These are phyloP conservation scores for Volucella inanis DNA, from an alignment of 2,888 invertebrate species.

Conservation along the genomic window DNA sequence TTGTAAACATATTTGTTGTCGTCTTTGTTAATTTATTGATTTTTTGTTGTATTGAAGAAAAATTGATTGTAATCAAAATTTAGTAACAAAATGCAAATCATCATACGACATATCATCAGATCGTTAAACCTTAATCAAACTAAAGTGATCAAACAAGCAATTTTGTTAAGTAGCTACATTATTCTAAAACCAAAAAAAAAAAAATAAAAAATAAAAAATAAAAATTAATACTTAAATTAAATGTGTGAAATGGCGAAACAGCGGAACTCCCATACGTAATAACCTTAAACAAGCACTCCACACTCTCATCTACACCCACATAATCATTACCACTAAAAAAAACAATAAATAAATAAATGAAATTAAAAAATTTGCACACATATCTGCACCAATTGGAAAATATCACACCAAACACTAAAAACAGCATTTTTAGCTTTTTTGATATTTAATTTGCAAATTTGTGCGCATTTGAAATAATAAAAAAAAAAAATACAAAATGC, in stretches of 20 bases:
- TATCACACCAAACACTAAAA: slow-evolving; percentile 64
- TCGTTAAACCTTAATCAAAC: slow-evolving; percentile 67
- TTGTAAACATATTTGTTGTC: slow-evolving; percentile 35
- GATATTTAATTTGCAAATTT: slow-evolving; percentile 65
- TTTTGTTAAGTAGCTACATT: slow-evolving; percentile 28
- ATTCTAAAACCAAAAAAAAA: slow-evolving; percentile 9
- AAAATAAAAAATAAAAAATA: background rate
- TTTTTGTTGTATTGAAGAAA: slow-evolving; percentile 21
- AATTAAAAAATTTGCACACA: slow-evolving; percentile 59
- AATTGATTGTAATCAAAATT: slow-evolving; percentile 25
- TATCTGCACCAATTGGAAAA: slow-evolving; percentile 69
- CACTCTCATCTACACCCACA: slow-evolving; percentile 63
- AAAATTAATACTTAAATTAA: slow-evolving; percentile 34
- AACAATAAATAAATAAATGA: slow-evolving; percentile 18
- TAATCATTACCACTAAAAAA: slow-evolving; percentile 40
- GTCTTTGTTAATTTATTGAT: slow-evolving; percentile 15
- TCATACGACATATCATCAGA: slow-evolving; percentile 65
- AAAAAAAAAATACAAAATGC: slow-evolving; percentile 48
- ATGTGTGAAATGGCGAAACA: slow-evolving; percentile 77
- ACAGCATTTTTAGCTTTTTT: slow-evolving; percentile 68
- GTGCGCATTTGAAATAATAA: slow-evolving; percentile 56
- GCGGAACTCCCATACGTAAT: slow-evolving; percentile 76
- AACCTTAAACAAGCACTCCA: slow-evolving; percentile 69
- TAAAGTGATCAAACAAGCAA: slow-evolving; percentile 58
- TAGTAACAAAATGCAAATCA: slow-evolving; percentile 57